These are phyloP conservation scores for Mesitornis unicolor DNA, from an alignment of 2,113 vertebrate species.

Conservation along the genomic window DNA sequence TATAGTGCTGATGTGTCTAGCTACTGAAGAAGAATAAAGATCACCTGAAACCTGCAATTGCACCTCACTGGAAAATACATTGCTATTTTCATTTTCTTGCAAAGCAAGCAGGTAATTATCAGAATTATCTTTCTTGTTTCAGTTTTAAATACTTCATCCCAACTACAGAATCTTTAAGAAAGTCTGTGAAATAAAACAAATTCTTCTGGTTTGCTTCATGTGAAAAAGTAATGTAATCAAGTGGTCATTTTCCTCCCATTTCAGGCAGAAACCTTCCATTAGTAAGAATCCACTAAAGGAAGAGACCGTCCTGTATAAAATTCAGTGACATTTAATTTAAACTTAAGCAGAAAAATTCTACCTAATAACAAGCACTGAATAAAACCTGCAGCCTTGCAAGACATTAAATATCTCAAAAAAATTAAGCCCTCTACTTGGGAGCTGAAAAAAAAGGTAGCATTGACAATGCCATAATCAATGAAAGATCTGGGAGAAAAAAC, in stretches of 20 bases:
- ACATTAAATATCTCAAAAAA: background rate
- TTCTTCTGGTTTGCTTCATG: background rate
- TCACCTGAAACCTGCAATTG: background rate
- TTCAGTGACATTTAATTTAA: background rate
- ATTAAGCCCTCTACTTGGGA: background rate
- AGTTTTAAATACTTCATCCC: background rate
- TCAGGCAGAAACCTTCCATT: background rate
- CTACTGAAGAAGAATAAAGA: background rate
- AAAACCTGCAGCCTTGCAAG: background rate
- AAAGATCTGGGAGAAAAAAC: background rate
- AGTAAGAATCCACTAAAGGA: background rate
- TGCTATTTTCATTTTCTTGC: background rate
- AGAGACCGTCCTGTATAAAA: background rate
- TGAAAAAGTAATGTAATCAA: background rate
- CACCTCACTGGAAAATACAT: background rate
- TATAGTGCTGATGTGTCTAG: background rate
- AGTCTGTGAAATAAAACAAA: background rate
- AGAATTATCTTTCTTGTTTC: background rate
- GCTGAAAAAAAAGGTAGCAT: background rate
- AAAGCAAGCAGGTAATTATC: background rate
- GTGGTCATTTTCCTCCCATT: background rate
- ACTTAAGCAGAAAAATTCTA: background rate
- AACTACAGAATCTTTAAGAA: background rate
- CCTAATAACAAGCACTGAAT: background rate
- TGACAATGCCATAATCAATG: background rate